Base-by-base conservation (phyloP, 2,888 invertebrate genomes). In the Hypena proboscidalis region DNA sequence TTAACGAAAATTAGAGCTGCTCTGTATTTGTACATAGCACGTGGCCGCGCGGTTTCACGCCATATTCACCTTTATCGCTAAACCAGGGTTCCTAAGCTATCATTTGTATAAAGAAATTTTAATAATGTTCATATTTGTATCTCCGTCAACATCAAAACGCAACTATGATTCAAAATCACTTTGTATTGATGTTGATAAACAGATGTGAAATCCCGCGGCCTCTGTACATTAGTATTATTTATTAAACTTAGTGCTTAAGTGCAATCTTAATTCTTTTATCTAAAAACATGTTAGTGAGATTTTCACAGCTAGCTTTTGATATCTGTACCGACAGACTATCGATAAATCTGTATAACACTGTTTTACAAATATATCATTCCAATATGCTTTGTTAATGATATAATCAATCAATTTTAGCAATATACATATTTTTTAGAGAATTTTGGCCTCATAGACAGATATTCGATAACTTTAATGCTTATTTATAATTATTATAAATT, bases 221-320 rank as follows among this genome's bases (percentile, higher is more conserved):
- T 59, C 52, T 88, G 82, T 88, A 86, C 68, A 83, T 85, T 89
- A 87, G 88, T 89, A 89, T 90, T 90, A 90, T 88, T 89, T 89
- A 89, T 90, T 90, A 83, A n/a, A 83, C 79, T 80, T 88, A 90
- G 87, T 59, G 80, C 80, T 74, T 89, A 87, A 86, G 86, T 70
- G 66, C 78, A 77, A 74, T 77, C 74, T 81, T 87, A 86, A 85
- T 80, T 66, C 70, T 69, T 70, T 43, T 65, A 50, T 44, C 33
- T 63, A 29, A 47, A 53, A 51, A 31, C 31, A 53, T 58, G 49
- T 74, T 77, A 80, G 81, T 85, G 85, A 83, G 73, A 80, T 64
- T 70, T 58, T 80, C 80, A 78, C 82, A 45, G 74, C 68, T 81
- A 79, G 79, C 74, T 80, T 80, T 69, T 67, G 55, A 60, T 68